Conservation (phyloP, 2,888 invertebrate species). For the Aproaerema taeniolella region DNA sequence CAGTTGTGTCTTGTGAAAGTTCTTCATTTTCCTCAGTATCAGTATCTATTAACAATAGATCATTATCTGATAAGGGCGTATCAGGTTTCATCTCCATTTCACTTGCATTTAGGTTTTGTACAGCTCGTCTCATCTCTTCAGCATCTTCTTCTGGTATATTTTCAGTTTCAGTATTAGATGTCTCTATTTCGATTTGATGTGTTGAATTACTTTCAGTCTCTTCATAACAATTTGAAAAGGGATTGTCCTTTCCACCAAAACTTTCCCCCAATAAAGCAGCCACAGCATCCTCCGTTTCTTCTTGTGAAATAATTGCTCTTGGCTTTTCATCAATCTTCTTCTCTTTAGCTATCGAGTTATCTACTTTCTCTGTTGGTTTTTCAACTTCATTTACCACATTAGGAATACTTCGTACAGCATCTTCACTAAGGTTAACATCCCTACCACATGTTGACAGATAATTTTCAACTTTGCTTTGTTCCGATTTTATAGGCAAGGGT, state of each 20-base stretch:
- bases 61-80: slow-evolving; percentile 90
- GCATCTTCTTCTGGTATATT: slow-evolving; percentile 84
- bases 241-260: slow-evolving; percentile 81
- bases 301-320: slow-evolving; percentile 90
- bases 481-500: slow-evolving; percentile 43
- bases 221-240: slow-evolving; percentile 76
- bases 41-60: slow-evolving; percentile 90
- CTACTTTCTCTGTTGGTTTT: slow-evolving; percentile 46
- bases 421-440: slow-evolving; percentile 79
- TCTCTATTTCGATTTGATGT: slow-evolving; percentile 62
- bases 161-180: slow-evolving; percentile 60
- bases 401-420: slow-evolving; percentile 88
- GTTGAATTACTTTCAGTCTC: slow-evolving; percentile 63
- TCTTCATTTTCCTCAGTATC: slow-evolving; percentile 88
- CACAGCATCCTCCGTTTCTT: slow-evolving; percentile 95
- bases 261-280: slow-evolving; percentile 92
- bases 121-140: slow-evolving; percentile 90
- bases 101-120: slow-evolving; percentile 85
- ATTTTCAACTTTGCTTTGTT: slow-evolving; percentile 63
- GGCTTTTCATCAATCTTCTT: slow-evolving; percentile 85
- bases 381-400: slow-evolving; percentile 60
- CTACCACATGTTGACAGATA: slow-evolving; percentile 52
- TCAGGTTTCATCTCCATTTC: slow-evolving; percentile 88
- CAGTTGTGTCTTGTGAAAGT: slow-evolving; percentile 57
- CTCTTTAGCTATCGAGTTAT: slow-evolving; percentile 35